phyloP scores from a whole-genome alignment of 2,888 invertebrate species.

The Malthinus flaveolus region DNA sequence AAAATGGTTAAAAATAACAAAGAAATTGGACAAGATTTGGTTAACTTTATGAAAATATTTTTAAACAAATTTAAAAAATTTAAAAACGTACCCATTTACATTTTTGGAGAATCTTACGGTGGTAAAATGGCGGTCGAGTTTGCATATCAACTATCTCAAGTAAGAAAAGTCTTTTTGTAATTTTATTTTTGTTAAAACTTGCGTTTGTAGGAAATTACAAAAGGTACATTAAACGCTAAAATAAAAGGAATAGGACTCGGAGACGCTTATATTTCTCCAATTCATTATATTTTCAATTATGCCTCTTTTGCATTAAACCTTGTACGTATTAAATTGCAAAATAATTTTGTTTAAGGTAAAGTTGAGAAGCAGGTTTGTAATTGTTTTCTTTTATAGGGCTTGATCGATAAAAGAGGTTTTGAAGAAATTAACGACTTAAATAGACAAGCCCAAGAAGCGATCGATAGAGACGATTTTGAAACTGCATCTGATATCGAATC shows the following conservation, averaged over 20 bases:
- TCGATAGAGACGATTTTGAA: slow-evolving; percentile 57
- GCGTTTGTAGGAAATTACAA: slow-evolving; percentile 36
- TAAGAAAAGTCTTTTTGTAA: slow-evolving; percentile 39
- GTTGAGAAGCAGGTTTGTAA: not conserved
- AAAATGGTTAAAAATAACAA: slow-evolving; percentile 61
- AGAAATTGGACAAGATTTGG: slow-evolving; percentile 75
- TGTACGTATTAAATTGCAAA: slow-evolving; percentile 27
- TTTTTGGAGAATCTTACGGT: slow-evolving; percentile 89
- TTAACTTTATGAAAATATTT: slow-evolving; percentile 72
- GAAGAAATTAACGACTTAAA: slow-evolving; percentile 42
- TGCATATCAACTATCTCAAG: slow-evolving; percentile 63
- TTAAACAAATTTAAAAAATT: slow-evolving; percentile 70
- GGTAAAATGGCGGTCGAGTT: slow-evolving; percentile 92
- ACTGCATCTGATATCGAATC: slow-evolving; percentile 69
- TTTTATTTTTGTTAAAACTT: slow-evolving; percentile 8
- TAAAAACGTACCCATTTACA: slow-evolving; percentile 73
- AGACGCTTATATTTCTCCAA: slow-evolving; percentile 43
- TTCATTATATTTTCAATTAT: slow-evolving; percentile 41
- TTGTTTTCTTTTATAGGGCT: slow-evolving; percentile 13
- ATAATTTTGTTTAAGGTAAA: not conserved
- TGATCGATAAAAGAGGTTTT: slow-evolving; percentile 34
- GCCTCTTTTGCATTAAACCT: slow-evolving; percentile 40
- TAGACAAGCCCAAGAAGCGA: slow-evolving; percentile 39
- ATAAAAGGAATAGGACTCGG: slow-evolving; percentile 43
- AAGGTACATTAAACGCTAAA: slow-evolving; percentile 38